Conservation (phyloP, 1,140 invertebrate species). For the Doryteuthis pealeii region DNA sequence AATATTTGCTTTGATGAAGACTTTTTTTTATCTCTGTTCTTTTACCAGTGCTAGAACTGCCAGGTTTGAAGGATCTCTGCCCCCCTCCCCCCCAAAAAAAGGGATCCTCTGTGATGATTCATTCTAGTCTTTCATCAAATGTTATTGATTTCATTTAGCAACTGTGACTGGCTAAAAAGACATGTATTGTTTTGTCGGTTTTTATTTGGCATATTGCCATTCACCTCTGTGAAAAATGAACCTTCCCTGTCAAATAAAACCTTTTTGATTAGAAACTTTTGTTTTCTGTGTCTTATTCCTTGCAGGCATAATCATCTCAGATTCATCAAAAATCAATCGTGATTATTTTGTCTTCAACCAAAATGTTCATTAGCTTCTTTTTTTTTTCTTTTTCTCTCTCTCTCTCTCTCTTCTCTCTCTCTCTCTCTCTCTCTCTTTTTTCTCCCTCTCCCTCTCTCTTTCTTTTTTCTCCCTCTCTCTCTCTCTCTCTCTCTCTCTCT, state of each 20-base stretch:
- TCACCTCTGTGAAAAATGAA: neutral
- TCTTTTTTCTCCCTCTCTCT: too few relatives aligned
- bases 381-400: too few relatives aligned
- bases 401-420: too few relatives aligned
- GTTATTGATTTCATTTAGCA: neutral
- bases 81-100: too few relatives aligned
- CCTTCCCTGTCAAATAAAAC: conserved; percentile 1
- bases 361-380: too few relatives aligned
- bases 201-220: conserved; percentile 7
- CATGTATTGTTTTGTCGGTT: conserved; percentile 5
- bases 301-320: too few relatives aligned
- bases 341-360: too few relatives aligned
- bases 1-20: neutral
- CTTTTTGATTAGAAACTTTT: conserved; percentile 2
- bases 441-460: too few relatives aligned
- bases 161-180: conserved; percentile 3
- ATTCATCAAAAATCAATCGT: too few relatives aligned
- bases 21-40: neutral
- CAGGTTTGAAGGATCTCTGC: neutral
- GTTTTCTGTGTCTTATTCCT: too few relatives aligned
- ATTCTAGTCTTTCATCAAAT: neutral
- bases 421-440: too few relatives aligned
- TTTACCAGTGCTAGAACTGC: neutral
- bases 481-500: too few relatives aligned
- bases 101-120: neutral